A percentile compares a stretch with the other conserved stretches of the same genome.
Evolutionary conservation across 1,140 invertebrate species (phyloP).

Genomic region (Andricus grossulariae): DNA sequence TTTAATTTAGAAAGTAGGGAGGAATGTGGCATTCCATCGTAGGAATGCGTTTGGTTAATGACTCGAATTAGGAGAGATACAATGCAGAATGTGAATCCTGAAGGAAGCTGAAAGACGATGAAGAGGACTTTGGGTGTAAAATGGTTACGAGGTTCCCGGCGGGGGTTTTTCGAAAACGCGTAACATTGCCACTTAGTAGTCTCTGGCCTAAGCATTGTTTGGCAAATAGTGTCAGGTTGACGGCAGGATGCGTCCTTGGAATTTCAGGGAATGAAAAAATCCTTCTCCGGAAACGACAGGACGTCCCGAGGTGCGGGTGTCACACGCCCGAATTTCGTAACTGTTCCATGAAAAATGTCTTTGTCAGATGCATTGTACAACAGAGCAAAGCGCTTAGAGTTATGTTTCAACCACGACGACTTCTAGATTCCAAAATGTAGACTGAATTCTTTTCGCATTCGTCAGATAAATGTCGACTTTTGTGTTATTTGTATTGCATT

Average conservation of each 20-base stretch:
- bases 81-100: constrained; percentile 22
- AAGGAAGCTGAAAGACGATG: constrained; percentile 33
- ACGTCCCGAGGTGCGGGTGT: constrained; percentile 41
- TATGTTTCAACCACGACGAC: constrained; percentile 2
- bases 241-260: constrained; percentile 56
- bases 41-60: constrained; percentile 33
- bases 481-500: background rate
- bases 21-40: constrained; percentile 6
- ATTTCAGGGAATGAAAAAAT: constrained; percentile 53
- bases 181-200: constrained; percentile 68
- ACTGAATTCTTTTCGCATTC: constrained; percentile 8
- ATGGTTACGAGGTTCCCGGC: constrained; percentile 53
- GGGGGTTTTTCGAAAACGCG: constrained; percentile 64
- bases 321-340: constrained; percentile 46
- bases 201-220: constrained; percentile 61
- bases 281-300: constrained; percentile 49
- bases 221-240: constrained; percentile 65
- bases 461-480: background rate
- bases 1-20: background rate
- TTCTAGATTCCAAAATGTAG: background rate
- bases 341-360: constrained; percentile 48
- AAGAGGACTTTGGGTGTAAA: constrained; percentile 41
- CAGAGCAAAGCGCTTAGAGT: background rate
- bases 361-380: constrained; percentile 39
- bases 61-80: constrained; percentile 13